phyloP scores from a whole-genome alignment of 2,113 vertebrate genomes.

The Junco hyemalis region DNA sequence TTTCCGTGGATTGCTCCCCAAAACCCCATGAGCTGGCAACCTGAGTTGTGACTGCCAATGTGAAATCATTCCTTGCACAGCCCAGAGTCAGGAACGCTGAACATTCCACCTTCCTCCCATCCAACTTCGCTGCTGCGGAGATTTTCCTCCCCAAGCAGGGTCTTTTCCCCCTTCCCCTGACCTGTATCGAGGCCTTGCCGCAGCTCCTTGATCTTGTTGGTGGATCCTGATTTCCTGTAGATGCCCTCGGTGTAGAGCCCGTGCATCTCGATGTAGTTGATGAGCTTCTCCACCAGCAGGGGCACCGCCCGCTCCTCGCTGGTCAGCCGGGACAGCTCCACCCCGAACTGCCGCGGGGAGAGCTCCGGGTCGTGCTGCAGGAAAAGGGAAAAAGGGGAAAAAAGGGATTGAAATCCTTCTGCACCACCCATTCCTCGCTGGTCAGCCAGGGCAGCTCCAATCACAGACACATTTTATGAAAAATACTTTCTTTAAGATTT shows the following conservation, averaged over 20 bases:
- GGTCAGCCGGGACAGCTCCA: slow-evolving; percentile 92
- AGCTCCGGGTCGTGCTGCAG: slow-evolving; percentile 91
- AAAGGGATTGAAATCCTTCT: background rate
- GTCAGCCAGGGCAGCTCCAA: too few species aligned
- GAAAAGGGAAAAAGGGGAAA: background rate
- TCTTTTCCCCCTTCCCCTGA: background rate
- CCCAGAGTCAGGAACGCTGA: accelerated
- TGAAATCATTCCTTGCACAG: background rate
- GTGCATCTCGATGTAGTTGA: slow-evolving; percentile 98
- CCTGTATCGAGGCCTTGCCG: slow-evolving; percentile 92
- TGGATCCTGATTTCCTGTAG: slow-evolving; percentile 94
- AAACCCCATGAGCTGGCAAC: accelerated
- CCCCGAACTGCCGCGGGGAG: slow-evolving; percentile 90
- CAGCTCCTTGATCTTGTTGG: slow-evolving; percentile 97
- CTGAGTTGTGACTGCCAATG: background rate
- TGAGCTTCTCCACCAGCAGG: slow-evolving; percentile 93
- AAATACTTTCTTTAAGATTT: too few species aligned
- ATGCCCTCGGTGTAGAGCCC: slow-evolving; percentile 97
- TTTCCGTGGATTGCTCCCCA: background rate
- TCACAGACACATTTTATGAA: too few species aligned
- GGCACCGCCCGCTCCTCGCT: slow-evolving; percentile 92
- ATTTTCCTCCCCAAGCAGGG: accelerated
- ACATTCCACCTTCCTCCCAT: background rate
- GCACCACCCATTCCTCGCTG: too few species aligned
- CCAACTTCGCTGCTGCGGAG: background rate